phyloP scores from a whole-genome alignment of 2,888 invertebrate genomes.

The Nemurella pictetii region DNA sequence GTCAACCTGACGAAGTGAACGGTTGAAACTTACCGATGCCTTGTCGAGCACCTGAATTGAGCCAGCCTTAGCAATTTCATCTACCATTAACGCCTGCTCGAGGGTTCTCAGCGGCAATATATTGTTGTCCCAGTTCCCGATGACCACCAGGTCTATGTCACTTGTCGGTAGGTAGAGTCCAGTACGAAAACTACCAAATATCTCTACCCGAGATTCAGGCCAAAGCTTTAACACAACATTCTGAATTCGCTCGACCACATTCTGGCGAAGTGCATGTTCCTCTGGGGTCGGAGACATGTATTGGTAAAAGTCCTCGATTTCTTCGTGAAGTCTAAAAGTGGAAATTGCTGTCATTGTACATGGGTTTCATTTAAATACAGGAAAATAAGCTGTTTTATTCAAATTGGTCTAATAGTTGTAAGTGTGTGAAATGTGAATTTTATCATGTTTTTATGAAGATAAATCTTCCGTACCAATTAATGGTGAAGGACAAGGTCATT shows the following conservation, averaged over 20 bases:
- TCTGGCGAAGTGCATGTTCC: slow-evolving; percentile 85
- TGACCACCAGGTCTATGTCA: slow-evolving; percentile 75
- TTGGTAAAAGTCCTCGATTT: slow-evolving; percentile 94
- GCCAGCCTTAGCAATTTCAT: slow-evolving; percentile 85
- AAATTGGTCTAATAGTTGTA: no score
- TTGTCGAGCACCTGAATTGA: slow-evolving; percentile 96
- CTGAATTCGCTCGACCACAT: slow-evolving; percentile 88
- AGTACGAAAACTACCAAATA: slow-evolving; percentile 97
- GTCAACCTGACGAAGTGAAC: no score
- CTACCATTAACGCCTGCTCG: slow-evolving; percentile 85
- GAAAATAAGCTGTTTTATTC: no score
- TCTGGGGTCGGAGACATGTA: slow-evolving; percentile 93
- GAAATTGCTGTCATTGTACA: not conserved
- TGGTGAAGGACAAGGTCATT: not conserved
- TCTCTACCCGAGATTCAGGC: slow-evolving; percentile 93
- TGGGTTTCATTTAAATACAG: no score
- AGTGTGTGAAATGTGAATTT: no score
- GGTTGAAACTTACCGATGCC: slow-evolving; percentile 76
- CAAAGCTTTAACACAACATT: slow-evolving; percentile 84
- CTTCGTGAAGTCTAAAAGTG: slow-evolving; percentile 85
- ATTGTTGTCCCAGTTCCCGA: slow-evolving; percentile 82
- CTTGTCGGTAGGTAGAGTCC: slow-evolving; percentile 95
- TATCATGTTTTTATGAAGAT: not conserved
- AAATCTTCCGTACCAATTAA: not conserved
- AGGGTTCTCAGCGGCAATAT: slow-evolving; percentile 83